Percentiles rank a stretch among this genome's conserved stretches.
Evolutionary conservation across 2,113 vertebrate genomes (phyloP).

Genomic region (Protobothrops mucrosquamatus): DNA sequence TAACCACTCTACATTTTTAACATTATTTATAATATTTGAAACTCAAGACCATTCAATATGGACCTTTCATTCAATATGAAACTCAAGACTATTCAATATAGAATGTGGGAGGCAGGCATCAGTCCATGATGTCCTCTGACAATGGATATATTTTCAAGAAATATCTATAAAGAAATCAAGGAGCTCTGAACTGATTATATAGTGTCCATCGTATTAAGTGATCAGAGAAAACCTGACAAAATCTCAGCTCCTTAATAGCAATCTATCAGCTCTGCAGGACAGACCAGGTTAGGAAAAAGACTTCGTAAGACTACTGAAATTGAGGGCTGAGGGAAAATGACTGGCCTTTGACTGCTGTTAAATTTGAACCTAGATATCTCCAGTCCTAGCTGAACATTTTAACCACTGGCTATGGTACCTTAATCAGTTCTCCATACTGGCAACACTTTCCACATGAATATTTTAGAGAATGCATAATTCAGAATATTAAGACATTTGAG

Average conservation of each 20-base stretch:
- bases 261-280: background rate
- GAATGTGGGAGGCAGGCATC: background rate
- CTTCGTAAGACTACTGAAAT: background rate
- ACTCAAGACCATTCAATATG: background rate
- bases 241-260: background rate
- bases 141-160: background rate
- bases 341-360: background rate
- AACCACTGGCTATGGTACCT: background rate
- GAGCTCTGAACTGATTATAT: background rate
- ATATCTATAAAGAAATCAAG: background rate
- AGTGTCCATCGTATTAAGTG: background rate
- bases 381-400: background rate
- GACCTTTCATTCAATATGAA: background rate
- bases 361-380: background rate
- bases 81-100: background rate
- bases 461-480: constrained; percentile 14
- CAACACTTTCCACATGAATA: background rate
- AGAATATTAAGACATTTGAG: background rate
- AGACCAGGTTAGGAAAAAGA: background rate
- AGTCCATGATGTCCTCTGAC: background rate
- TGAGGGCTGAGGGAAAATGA: background rate
- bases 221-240: background rate
- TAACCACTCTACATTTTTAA: background rate
- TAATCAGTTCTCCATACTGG: background rate
- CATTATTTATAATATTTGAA: background rate